phyloP scores from a whole-genome alignment of 2,888 invertebrate species.

The Drosophila mayaguana region DNA sequence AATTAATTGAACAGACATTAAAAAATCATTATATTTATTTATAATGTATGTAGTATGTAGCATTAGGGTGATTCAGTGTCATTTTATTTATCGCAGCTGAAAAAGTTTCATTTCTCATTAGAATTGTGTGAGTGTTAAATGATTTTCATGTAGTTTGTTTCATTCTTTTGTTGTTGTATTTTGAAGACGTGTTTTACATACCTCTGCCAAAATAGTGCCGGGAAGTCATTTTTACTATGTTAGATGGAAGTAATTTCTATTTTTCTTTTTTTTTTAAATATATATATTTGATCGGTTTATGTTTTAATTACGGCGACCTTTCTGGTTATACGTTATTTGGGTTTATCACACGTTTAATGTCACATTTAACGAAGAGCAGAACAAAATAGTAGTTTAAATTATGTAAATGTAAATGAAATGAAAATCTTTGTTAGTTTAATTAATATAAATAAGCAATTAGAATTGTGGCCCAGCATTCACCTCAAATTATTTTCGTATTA shows the following conservation, averaged over 20 bases:
- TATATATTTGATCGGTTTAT: not conserved
- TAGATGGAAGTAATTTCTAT: constrained; percentile 60
- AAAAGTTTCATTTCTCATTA: constrained; percentile 22
- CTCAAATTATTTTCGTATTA: not conserved
- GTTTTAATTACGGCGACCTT: not conserved
- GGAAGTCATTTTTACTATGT: constrained; percentile 85
- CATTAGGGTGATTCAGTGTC: constrained; percentile 64
- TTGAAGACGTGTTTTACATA: constrained; percentile 82
- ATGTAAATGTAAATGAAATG: constrained; percentile 28
- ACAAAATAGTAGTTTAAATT: constrained; percentile 18
- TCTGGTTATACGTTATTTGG: constrained; percentile 28
- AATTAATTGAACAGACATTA: constrained; percentile 31
- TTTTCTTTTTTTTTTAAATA: no score
- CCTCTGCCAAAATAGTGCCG: constrained; percentile 86
- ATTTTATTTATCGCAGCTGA: constrained; percentile 2
- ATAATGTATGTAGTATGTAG: constrained; percentile 34
- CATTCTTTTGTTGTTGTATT: constrained; percentile 32
- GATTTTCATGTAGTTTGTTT: constrained; percentile 24
- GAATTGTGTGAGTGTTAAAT: constrained; percentile 21
- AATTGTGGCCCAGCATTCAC: constrained; percentile 12
- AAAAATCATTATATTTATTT: constrained; percentile 2
- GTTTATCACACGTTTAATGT: constrained; percentile 25
- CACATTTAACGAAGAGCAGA: constrained; percentile 30
- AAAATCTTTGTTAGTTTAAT: constrained; percentile 26
- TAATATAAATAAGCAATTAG: not conserved